A percentile compares a stretch with the other conserved stretches of the same genome.
Evolutionary conservation across 2,888 invertebrate genomes (phyloP).

Genomic region (Pyrgus malvae): DNA sequence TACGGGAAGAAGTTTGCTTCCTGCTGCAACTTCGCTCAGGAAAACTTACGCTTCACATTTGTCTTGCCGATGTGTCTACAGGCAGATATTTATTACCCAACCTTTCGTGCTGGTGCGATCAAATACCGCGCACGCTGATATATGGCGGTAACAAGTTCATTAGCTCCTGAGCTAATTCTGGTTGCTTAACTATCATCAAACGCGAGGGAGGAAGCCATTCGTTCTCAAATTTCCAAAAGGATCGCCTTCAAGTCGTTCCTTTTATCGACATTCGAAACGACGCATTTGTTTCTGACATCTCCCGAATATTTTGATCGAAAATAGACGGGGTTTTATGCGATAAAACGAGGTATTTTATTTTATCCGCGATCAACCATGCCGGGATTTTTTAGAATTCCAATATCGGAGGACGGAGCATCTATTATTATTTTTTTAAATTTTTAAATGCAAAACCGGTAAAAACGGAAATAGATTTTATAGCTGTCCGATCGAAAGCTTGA

Average conservation of each 20-base stretch:
- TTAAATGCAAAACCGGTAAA: conserved; percentile 15
- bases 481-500: background rate
- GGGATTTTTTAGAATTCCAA: conserved; percentile 20
- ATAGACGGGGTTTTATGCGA: conserved; percentile 18
- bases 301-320: conserved; percentile 22
- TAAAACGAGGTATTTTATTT: conserved; percentile 17
- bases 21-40: conserved; percentile 4
- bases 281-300: conserved; percentile 10
- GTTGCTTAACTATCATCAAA: conserved; percentile 46
- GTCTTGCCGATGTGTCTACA: conserved; percentile 57
- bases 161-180: conserved; percentile 61
- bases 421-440: conserved; percentile 13
- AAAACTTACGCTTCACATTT: conserved; percentile 53
- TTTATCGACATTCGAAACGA: conserved; percentile 10
- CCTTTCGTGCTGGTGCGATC: conserved; percentile 56
- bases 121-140: conserved; percentile 53
- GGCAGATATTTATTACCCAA: conserved; percentile 57
- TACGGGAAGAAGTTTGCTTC: conserved; percentile 10
- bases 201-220: conserved; percentile 53
- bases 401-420: background rate
- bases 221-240: conserved; percentile 40
- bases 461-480: conserved; percentile 1
- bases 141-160: conserved; percentile 60
- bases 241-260: background rate
- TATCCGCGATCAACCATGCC: conserved; percentile 12